Percentiles rank a stretch among this genome's conserved stretches.
phyloP scores from a whole-genome alignment of 2,888 invertebrate genomes.

The Drosophila peninsularis region DNA sequence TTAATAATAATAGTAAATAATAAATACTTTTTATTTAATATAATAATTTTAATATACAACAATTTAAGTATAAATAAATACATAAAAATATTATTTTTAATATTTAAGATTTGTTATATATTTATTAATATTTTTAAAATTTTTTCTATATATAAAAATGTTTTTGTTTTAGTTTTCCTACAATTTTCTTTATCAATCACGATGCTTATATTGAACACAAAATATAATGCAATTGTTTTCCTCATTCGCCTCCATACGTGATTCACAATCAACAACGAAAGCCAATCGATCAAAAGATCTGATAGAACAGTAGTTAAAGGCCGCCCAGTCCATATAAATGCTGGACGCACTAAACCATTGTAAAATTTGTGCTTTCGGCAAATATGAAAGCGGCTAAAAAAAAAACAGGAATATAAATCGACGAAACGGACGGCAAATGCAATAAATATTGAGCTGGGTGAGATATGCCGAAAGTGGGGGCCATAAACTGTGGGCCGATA shows the following conservation, averaged over 20 bases:
- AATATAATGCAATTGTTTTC: not conserved
- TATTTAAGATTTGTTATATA: no score
- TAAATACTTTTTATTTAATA: no score
- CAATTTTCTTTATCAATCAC: no score
- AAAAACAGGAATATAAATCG: slow-evolving; percentile 14
- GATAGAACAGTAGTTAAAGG: slow-evolving; percentile 59
- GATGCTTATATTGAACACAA: no score
- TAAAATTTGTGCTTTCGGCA: slow-evolving; percentile 71
- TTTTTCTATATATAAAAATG: no score
- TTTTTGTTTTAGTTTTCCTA: no score
- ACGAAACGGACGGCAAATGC: slow-evolving; percentile 40
- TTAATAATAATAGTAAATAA: not conserved
- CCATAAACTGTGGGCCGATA: slow-evolving; percentile 63
- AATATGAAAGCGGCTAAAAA: slow-evolving; percentile 67
- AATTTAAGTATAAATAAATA: no score
- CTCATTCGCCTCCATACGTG: slow-evolving; percentile 26
- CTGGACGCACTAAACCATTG: slow-evolving; percentile 45
- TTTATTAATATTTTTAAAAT: no score
- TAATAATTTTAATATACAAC: no score
- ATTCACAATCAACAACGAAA: slow-evolving; percentile 49
- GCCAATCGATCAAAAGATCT: slow-evolving; percentile 37
- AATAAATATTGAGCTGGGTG: slow-evolving; percentile 62
- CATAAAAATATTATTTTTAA: no score
- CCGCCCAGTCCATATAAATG: slow-evolving; percentile 13
- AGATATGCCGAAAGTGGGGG: slow-evolving; percentile 68